Evolutionary conservation across 1,140 invertebrate genomes (phyloP).

Genomic region (Drosophila miranda): DNA sequence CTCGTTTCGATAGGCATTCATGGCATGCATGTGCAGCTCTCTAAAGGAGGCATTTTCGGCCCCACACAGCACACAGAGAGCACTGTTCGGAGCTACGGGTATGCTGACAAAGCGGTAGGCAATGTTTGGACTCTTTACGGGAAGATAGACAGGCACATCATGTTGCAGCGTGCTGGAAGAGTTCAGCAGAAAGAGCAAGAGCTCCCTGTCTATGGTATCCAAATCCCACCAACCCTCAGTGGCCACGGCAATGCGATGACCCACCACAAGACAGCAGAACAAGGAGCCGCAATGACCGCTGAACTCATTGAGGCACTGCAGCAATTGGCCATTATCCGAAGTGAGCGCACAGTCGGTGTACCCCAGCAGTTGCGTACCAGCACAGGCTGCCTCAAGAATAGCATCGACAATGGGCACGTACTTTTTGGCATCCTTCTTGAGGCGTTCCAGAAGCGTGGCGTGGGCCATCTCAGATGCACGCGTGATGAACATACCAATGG

Average conservation of each 20-base stretch:
- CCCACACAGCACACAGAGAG: constrained; percentile 68
- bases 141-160: constrained; percentile 90
- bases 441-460: constrained; percentile 56
- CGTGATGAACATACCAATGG: constrained; percentile 89
- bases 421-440: constrained; percentile 78
- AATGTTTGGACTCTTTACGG: constrained; percentile 88
- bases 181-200: constrained; percentile 86
- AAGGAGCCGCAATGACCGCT: constrained; percentile 88
- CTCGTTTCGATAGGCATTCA: constrained; percentile 64
- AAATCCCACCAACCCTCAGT: constrained; percentile 91
- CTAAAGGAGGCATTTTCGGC: constrained; percentile 68
- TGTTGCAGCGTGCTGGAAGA: constrained; percentile 85
- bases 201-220: constrained; percentile 87
- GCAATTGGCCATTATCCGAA: constrained; percentile 86
- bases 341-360: constrained; percentile 86
- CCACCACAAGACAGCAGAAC: constrained; percentile 90
- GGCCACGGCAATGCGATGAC: constrained; percentile 88
- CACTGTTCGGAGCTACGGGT: constrained; percentile 58
- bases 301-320: constrained; percentile 84
- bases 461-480: constrained; percentile 86
- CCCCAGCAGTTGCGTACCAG: constrained; percentile 85
- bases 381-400: constrained; percentile 87
- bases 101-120: constrained; percentile 75
- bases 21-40: constrained; percentile 61
- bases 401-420: constrained; percentile 86